A percentile compares a stretch with the other conserved stretches of the same genome.
Conservation (phyloP, 2,888 invertebrate species). For the Tolmerus cingulatus region DNA sequence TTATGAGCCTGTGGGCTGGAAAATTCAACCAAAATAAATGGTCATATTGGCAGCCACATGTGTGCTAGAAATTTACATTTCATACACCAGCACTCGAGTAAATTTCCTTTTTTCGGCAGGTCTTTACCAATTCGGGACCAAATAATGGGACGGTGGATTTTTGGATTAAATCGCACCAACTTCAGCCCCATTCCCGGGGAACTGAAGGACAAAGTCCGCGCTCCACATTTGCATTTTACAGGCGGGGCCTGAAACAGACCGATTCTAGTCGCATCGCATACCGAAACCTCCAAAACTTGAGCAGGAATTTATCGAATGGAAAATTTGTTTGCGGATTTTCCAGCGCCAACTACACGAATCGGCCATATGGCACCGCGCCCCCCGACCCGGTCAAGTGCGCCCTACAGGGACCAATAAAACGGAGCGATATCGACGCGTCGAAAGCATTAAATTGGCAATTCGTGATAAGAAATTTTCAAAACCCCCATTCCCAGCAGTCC, state of each 20-base stretch:
- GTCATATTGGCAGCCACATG: constrained; percentile 30
- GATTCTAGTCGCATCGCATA: constrained; percentile 11
- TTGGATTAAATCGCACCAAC: constrained; percentile 9
- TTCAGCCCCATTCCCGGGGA: not conserved
- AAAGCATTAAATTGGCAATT: constrained; percentile 34
- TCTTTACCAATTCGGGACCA: not conserved
- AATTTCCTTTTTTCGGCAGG: constrained; percentile 3
- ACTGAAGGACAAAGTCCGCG: not conserved
- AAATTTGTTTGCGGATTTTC: constrained; percentile 40
- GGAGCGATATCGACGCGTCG: constrained; percentile 26
- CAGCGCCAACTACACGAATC: constrained; percentile 1
- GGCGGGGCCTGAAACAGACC: not conserved
- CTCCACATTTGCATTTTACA: constrained; percentile 36
- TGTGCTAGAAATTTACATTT: constrained; percentile 37
- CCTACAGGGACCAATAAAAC: not conserved
- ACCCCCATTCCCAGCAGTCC: not conserved
- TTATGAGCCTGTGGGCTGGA: constrained; percentile 14
- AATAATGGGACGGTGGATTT: constrained; percentile 11
- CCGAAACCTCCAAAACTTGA: constrained; percentile 20
- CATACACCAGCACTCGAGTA: constrained; percentile 29
- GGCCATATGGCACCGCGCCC: constrained; percentile 2
- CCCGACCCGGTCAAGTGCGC: not conserved
- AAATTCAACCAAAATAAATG: constrained; percentile 37
- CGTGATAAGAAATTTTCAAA: constrained; percentile 33
- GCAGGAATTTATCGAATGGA: constrained; percentile 35